Percentiles rank a stretch among this genome's conserved stretches.
phyloP scores from a whole-genome alignment of 2,797 vertebrate species.

The Lates japonicus region DNA sequence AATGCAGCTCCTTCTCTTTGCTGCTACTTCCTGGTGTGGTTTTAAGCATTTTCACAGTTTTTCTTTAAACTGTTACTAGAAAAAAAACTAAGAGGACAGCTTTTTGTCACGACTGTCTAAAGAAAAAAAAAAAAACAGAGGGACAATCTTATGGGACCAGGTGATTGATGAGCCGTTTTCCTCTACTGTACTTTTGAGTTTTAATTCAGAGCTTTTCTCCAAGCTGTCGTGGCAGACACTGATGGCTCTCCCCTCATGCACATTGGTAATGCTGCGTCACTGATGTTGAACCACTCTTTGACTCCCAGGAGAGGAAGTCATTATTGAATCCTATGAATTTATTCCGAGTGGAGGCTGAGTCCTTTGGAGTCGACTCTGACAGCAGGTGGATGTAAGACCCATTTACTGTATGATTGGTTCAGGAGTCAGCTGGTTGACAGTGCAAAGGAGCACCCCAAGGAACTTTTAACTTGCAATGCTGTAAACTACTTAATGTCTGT shows the following conservation, averaged over 20 bases:
- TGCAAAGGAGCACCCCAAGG: slow-evolving; percentile 23
- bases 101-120: slow-evolving; percentile 18
- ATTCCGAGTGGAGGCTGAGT: slow-evolving; percentile 42
- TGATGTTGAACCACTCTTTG: slow-evolving; percentile 43
- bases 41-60: slow-evolving; percentile 52
- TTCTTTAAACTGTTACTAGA: slow-evolving; percentile 25
- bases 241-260: slow-evolving; percentile 29
- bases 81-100: slow-evolving; percentile 39
- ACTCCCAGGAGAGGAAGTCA: slow-evolving; percentile 48
- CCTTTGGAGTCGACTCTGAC: slow-evolving; percentile 38
- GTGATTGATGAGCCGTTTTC: slow-evolving; percentile 46
- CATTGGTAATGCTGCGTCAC: slow-evolving; percentile 21
- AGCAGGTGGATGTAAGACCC: slow-evolving; percentile 60
- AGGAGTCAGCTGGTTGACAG: slow-evolving; percentile 40
- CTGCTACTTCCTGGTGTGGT: slow-evolving; percentile 39
- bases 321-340: slow-evolving; percentile 55
- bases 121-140: slow-evolving; percentile 26
- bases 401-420: slow-evolving; percentile 41
- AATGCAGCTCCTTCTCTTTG: slow-evolving; percentile 38
- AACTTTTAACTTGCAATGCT: slow-evolving; percentile 66
- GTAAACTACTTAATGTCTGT: slow-evolving; percentile 65
- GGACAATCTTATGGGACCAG: slow-evolving; percentile 74
- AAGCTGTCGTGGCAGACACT: slow-evolving; percentile 25
- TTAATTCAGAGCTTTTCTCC: slow-evolving; percentile 21
- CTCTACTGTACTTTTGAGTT: slow-evolving; percentile 40